Evolutionary conservation across 2,797 vertebrate genomes (phyloP), one percentile per base, ranked within the genome.

Genomic region (Manis pentadactyla): DNA sequence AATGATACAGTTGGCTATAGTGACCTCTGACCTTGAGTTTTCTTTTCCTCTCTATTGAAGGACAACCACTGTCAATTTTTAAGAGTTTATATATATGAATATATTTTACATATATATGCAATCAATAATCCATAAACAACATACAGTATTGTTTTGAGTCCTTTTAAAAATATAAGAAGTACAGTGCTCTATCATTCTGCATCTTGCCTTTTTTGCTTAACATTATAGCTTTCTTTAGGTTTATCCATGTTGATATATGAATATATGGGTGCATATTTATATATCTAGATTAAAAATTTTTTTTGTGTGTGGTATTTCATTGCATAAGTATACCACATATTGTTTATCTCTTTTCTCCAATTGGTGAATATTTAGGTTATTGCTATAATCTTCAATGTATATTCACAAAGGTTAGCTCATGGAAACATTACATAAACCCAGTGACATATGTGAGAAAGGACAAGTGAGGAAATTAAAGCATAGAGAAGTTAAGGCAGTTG

Each of bases 11-110:
- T 78, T 95, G 78, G 18, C 31, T 66, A 82, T 59, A 55, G 29
- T 61, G 17, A 18, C 15, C 7, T 88, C 31, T 88, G 57, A 59
- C 34, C 46, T 49, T 55, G 51, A 79, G 37, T 77, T 93, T 75
- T 90, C 59, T 94, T 96, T 94, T 10, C 19, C 7, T 96, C 27
- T 49, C 18, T 94, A 14, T n/a, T 73, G 79, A 90, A 27, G 42
- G 29, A 81, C 25, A 75, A 59, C 19, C 37, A 81, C 25, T 90
- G 37, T 79, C 13, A 5, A 21, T 71, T 91, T 37, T n/a, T 63
- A 5, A 17, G 6, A 21, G 2, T 55, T 2, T 63, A 7, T 21
- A 1, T 37, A 3, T 25, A 25, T 46, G 29, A 17, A 37, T 37
- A 31, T 29, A 49, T 85, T 53, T 46, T 34, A 19, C 49, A 25